Evolutionary conservation across 2,797 vertebrate genomes (phyloP), one percentile per base, ranked within the genome.

Genomic region (Epinephelus awoara): DNA sequence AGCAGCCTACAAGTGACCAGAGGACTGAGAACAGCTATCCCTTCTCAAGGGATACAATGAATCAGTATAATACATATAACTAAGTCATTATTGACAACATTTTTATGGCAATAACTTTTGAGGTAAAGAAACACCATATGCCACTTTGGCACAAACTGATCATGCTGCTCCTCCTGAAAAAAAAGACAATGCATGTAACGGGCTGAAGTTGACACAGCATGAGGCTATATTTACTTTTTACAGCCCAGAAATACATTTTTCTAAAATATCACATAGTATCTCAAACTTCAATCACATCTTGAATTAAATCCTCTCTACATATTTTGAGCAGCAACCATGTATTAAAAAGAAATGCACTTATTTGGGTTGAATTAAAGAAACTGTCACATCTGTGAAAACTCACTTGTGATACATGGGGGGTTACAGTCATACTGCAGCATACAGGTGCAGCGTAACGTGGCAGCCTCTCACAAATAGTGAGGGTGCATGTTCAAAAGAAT

Each of bases 401-500:
- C 17, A 5, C 59, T 38, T 23, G 56, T 44, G 17, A 56, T 64
- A n/a, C 51, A 19, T 42, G 14, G 49, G 51, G 19, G 49, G 23
- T 38, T 50, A 38, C 18, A 29, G 4, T 61, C 15, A 21, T 15
- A 42, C 14, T 27, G 25, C 12, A 18, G 21, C 15, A 11, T 42
- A 42, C 40, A 42, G 40, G 46, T 54, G 18, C 54, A 74, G 29
- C 8, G 5, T 27, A 42, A 75, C 12, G 44, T 79, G 54, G 66
- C 34, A 44, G 12, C 21, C 10, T 56, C 25, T 55, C 14, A 0
- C 42, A 69, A 68, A 78, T 11, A 10, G 7, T 6, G 27, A 57
- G 6, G 52, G n/a, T 1, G 9, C 11, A 6, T 44, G 68, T 82
- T 87, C 72, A 79, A 79, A 79, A 46, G 82, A 82, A 72, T 70